Conservation (phyloP, 2,888 invertebrate genomes). For the Laspeyria flexula region DNA sequence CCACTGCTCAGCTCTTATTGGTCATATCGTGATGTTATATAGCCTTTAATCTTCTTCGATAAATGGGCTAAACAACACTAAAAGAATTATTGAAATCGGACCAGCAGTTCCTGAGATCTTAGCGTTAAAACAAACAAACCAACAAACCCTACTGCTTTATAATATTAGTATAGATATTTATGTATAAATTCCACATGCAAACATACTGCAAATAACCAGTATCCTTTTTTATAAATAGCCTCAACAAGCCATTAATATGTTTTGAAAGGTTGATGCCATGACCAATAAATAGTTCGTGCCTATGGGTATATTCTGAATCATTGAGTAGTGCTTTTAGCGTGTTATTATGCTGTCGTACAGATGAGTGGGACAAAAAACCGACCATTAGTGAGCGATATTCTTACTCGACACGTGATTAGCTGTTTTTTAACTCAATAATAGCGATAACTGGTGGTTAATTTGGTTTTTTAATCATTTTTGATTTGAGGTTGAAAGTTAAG, state of each 20-base stretch:
- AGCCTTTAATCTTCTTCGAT: too few species aligned
- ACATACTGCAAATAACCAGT: background rate
- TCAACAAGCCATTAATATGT: background rate
- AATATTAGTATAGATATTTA: too few species aligned
- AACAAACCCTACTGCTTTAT: too few species aligned
- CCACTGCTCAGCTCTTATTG: too few species aligned
- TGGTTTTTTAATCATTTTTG: too few species aligned
- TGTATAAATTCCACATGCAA: background rate
- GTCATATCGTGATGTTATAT: too few species aligned
- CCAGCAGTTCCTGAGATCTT: too few species aligned
- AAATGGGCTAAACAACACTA: too few species aligned
- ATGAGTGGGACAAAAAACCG: slow-evolving; percentile 37
- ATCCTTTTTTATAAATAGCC: background rate
- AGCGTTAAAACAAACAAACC: too few species aligned
- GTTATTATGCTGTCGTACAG: slow-evolving; percentile 45
- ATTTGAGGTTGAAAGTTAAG: too few species aligned
- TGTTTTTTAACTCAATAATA: slow-evolving; percentile 17
- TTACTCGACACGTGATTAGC: slow-evolving; percentile 37
- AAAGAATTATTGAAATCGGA: too few species aligned
- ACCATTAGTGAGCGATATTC: slow-evolving; percentile 38
- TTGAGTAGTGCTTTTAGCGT: slow-evolving; percentile 21
- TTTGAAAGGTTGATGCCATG: slow-evolving; percentile 13
- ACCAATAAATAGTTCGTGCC: slow-evolving; percentile 16
- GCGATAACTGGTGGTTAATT: slow-evolving; percentile 13
- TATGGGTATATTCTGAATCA: slow-evolving; percentile 2